phyloP scores from a whole-genome alignment of 2,113 vertebrate genomes.

The Pseudopipra pipra region DNA sequence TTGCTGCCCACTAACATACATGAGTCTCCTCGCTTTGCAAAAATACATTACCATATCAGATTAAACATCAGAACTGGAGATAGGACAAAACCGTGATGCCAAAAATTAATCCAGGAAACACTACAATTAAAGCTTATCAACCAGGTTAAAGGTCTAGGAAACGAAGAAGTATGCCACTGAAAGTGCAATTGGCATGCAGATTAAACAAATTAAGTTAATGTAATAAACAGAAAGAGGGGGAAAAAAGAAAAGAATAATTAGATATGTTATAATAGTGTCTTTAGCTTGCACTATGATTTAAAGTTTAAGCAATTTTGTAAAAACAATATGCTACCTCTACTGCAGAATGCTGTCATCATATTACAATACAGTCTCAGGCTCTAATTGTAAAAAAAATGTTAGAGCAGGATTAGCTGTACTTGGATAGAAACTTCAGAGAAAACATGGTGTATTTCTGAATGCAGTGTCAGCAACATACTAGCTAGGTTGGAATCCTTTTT shows the following conservation, averaged over 20 bases:
- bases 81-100: background rate
- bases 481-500: background rate
- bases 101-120: constrained; percentile 50
- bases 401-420: background rate
- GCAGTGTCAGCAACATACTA: background rate
- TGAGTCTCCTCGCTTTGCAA: background rate
- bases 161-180: background rate
- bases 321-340: background rate
- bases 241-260: background rate
- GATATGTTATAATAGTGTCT: background rate
- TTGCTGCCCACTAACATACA: background rate
- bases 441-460: accelerated
- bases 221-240: background rate
- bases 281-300: background rate
- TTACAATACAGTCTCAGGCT: background rate
- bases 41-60: background rate
- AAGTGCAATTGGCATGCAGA: background rate
- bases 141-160: background rate
- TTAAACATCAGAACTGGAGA: background rate
- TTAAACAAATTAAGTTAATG: background rate
- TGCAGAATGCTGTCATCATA: background rate
- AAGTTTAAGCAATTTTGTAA: background rate
- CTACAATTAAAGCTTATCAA: constrained; percentile 18
- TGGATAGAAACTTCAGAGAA: background rate
- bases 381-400: accelerated